Conservation (phyloP, 2,888 invertebrate genomes). For the Microplitis deprimator region DNA sequence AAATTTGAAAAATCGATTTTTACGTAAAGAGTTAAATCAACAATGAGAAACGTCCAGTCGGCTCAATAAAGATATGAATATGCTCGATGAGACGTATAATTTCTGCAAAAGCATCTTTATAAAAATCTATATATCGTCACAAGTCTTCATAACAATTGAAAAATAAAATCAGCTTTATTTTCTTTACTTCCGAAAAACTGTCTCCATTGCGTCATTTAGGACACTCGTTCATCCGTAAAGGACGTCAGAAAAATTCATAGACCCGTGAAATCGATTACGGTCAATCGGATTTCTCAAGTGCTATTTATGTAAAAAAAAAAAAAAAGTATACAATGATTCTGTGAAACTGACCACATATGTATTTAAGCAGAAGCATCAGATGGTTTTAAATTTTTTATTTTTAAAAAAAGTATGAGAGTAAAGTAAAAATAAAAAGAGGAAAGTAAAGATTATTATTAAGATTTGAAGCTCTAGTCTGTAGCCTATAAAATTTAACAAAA, state of each 20-base stretch:
- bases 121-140: not conserved
- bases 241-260: constrained; percentile 52
- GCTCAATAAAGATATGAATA: not conserved
- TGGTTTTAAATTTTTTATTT: not conserved
- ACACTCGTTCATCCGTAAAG: not conserved
- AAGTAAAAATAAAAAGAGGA: not conserved
- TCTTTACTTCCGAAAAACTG: not conserved
- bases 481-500: constrained; percentile 1
- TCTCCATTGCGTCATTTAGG: not conserved
- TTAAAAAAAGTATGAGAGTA: too few species aligned
- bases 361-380: not conserved
- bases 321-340: not conserved
- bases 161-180: too few species aligned
- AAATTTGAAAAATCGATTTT: not conserved
- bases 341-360: not conserved
- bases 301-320: not conserved
- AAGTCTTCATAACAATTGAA: not conserved
- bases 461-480: not conserved
- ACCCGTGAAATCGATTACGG: constrained; percentile 61
- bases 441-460: not conserved
- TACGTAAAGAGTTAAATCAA: not conserved
- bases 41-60: not conserved
- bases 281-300: constrained; percentile 51
- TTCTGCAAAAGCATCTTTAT: not conserved
- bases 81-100: not conserved